Conservation (phyloP, 2,888 invertebrate species). For the Malachius bipustulatus region DNA sequence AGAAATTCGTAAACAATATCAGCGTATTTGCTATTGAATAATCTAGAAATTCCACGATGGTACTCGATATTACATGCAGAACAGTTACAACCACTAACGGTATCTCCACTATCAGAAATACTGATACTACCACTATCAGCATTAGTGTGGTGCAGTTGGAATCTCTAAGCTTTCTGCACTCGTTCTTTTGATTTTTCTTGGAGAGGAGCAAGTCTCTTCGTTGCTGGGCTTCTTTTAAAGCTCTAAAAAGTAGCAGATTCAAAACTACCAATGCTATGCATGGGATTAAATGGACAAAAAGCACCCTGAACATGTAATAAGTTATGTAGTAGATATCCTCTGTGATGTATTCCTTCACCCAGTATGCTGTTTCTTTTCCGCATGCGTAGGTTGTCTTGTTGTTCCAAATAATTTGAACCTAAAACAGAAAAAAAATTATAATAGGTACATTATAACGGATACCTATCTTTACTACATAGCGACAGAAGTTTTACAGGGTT, state of each 20-base stretch:
- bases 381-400: constrained; percentile 56
- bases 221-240: constrained; percentile 70
- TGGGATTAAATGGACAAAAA: constrained; percentile 86
- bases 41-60: constrained; percentile 54
- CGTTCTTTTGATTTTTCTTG: constrained; percentile 48
- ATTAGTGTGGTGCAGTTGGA: constrained; percentile 79
- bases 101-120: constrained; percentile 72
- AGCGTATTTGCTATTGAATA: constrained; percentile 67
- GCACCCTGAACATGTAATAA: constrained; percentile 74
- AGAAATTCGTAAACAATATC: constrained; percentile 78
- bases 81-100: constrained; percentile 73
- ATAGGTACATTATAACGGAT: too few relatives aligned
- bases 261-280: constrained; percentile 80
- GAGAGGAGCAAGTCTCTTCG: constrained; percentile 32
- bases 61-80: constrained; percentile 70
- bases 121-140: constrained; percentile 78
- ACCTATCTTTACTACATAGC: too few relatives aligned
- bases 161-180: constrained; percentile 65
- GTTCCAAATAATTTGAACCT: constrained; percentile 57
- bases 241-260: constrained; percentile 75
- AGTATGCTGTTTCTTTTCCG: constrained; percentile 49
- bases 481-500: too few relatives aligned
- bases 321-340: constrained; percentile 68
- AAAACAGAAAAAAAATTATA: constrained; percentile 27
- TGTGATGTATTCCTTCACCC: constrained; percentile 56